phyloP scores from a whole-genome alignment of 1,140 invertebrate genomes.

The Yoshiicerus persimilis region DNA sequence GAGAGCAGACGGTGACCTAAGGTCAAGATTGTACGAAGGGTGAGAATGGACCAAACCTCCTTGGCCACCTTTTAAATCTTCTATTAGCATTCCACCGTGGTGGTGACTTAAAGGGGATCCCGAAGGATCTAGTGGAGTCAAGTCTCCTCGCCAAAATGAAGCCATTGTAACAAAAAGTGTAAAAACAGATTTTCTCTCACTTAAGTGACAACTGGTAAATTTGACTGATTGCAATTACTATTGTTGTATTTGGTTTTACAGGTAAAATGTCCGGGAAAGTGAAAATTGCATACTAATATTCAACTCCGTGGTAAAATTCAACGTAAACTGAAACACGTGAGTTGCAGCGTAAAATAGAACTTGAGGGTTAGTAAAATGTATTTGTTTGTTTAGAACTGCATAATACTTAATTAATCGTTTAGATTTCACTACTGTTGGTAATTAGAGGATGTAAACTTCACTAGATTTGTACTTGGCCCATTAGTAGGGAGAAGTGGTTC shows the following conservation, averaged over 20 bases:
- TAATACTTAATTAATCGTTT: too few relatives aligned
- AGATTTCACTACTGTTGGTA: background rate
- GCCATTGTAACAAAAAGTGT: constrained; percentile 39
- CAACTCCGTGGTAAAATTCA: too few relatives aligned
- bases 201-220: too few relatives aligned
- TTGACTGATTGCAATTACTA: too few relatives aligned
- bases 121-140: constrained; percentile 43
- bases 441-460: background rate
- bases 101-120: constrained; percentile 45
- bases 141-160: constrained; percentile 47
- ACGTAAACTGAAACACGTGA: too few relatives aligned
- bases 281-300: too few relatives aligned
- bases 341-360: too few relatives aligned
- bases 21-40: constrained; percentile 49
- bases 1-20: constrained; percentile 33
- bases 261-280: too few relatives aligned
- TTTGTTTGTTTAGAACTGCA: background rate
- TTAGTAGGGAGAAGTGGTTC: too few relatives aligned
- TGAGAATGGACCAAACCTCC: constrained; percentile 43
- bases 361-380: background rate
- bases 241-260: too few relatives aligned
- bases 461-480: background rate
- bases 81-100: constrained; percentile 42
- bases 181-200: background rate
- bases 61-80: constrained; percentile 43